Evolutionary conservation across 2,888 invertebrate species (phyloP).

Genomic region (Criorhina ranunculi): DNA sequence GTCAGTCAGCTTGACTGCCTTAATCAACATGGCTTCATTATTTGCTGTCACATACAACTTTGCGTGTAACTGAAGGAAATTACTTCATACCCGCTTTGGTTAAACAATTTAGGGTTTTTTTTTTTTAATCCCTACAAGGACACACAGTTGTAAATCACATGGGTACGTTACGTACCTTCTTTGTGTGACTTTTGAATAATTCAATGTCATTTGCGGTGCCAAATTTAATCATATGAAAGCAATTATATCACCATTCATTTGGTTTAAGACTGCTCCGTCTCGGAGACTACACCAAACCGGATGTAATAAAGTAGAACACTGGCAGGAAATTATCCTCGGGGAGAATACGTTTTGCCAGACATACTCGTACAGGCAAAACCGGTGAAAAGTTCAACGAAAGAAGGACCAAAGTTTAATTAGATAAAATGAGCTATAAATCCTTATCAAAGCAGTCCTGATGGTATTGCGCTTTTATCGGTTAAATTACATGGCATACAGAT

Average conservation of each 20-base stretch:
- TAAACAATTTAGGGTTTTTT: constrained; percentile 3
- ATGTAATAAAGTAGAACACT: constrained; percentile 66
- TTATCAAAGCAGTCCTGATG: constrained; percentile 69
- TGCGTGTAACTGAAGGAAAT: constrained; percentile 62
- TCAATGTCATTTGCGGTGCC: constrained; percentile 33
- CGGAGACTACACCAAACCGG: constrained; percentile 51
- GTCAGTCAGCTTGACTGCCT: neutral
- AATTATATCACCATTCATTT: constrained; percentile 64
- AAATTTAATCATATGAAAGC: constrained; percentile 65
- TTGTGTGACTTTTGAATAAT: constrained; percentile 32
- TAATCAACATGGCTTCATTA: constrained; percentile 39
- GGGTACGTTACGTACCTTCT: neutral
- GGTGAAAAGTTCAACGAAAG: constrained; percentile 56
- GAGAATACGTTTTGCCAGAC: constrained; percentile 12
- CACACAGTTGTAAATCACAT: neutral
- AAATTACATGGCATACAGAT: constrained; percentile 60
- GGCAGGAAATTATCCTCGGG: constrained; percentile 47
- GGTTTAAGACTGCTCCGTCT: constrained; percentile 15
- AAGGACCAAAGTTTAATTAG: constrained; percentile 73
- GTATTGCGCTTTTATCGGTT: constrained; percentile 73
- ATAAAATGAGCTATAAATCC: constrained; percentile 75
- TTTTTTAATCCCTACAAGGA: constrained; percentile 8
- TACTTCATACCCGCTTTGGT: constrained; percentile 15
- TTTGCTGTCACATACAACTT: constrained; percentile 64
- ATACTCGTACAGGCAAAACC: constrained; percentile 13